A percentile compares a stretch with the other conserved stretches of the same genome.
Evolutionary conservation across 2,113 vertebrate genomes (phyloP).

Genomic region (Oreotrochilus melanogaster): DNA sequence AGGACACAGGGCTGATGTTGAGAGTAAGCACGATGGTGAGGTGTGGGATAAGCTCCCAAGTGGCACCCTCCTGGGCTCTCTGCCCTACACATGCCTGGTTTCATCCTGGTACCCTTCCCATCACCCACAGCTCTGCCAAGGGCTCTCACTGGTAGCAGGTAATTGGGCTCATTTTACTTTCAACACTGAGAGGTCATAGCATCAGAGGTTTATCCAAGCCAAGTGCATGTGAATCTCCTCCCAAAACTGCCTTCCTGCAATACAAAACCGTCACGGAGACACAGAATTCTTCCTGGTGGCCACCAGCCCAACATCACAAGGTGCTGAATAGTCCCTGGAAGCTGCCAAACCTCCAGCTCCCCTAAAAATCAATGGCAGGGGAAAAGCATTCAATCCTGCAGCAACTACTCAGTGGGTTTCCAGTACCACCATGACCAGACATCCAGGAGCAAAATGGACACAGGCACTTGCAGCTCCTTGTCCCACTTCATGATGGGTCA

Average conservation of each 20-base stretch:
- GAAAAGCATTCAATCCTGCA: background rate
- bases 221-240: background rate
- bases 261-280: background rate
- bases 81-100: background rate
- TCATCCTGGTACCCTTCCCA: background rate
- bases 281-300: background rate
- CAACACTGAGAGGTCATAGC: background rate
- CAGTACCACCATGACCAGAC: background rate
- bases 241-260: background rate
- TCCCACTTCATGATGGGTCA: background rate
- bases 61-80: background rate
- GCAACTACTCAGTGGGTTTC: fast-evolving
- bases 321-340: background rate
- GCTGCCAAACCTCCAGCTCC: background rate
- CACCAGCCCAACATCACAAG: background rate
- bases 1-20: background rate
- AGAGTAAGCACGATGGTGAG: fast-evolving
- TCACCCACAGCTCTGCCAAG: background rate
- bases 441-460: fast-evolving
- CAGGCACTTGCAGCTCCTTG: background rate
- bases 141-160: fast-evolving
- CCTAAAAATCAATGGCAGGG: background rate
- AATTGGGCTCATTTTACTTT: background rate
- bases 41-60: background rate
- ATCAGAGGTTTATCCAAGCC: background rate